Evolutionary conservation across 2,797 vertebrate genomes (phyloP).

Genomic region (Leucoraja ocellata): DNA sequence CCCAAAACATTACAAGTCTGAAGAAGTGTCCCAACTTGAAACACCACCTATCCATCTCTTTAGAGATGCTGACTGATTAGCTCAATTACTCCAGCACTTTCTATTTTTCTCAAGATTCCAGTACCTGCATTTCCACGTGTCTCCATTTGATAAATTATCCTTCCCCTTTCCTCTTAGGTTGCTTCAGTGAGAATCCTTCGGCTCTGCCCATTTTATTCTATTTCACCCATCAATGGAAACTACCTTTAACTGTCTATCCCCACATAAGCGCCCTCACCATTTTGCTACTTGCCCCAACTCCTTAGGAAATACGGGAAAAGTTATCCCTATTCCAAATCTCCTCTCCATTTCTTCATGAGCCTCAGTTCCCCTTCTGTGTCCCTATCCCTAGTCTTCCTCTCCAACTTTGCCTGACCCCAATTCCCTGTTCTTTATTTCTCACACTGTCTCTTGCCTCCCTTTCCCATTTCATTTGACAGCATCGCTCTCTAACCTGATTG

Average conservation of each 20-base stretch:
- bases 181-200: neutral
- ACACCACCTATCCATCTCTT: too few relatives aligned
- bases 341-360: neutral
- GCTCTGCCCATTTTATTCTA: neutral
- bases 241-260: neutral
- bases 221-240: neutral
- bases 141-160: neutral
- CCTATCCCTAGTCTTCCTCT: neutral
- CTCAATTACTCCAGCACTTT: too few relatives aligned
- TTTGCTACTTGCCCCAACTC: neutral
- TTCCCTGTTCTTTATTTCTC: neutral
- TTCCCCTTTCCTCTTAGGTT: neutral
- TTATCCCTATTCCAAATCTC: neutral
- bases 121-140: too few relatives aligned
- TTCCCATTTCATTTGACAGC: neutral
- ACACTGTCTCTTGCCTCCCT: neutral
- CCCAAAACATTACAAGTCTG: too few relatives aligned
- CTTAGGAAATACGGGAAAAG: neutral
- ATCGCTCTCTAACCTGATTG: neutral
- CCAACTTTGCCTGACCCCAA: neutral
- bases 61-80: too few relatives aligned
- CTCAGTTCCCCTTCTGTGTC: neutral
- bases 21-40: too few relatives aligned
- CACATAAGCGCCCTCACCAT: neutral
- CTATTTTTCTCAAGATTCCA: too few relatives aligned